phyloP scores from a whole-genome alignment of 1,140 invertebrate genomes.

The Drosophila gunungcola region DNA sequence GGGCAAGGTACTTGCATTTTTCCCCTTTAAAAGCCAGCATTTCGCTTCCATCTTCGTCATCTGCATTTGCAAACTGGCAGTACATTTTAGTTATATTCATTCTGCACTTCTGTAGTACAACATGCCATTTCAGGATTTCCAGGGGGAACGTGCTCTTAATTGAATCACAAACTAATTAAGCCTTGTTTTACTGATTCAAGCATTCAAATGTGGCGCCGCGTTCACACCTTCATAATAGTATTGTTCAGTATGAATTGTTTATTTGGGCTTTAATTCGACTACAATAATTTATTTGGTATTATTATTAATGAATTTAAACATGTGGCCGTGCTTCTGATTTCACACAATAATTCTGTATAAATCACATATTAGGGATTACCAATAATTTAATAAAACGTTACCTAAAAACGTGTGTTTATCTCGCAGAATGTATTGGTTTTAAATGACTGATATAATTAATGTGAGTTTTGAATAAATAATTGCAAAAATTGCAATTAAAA shows the following conservation, averaged over 20 bases:
- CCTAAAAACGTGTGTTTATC: no score
- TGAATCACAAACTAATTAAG: slow-evolving; percentile 24
- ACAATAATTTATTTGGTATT: background rate
- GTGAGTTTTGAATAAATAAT: no score
- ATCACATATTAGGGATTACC: no score
- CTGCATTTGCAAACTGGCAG: slow-evolving; percentile 4
- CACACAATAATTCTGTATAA: no score
- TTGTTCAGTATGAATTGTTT: background rate
- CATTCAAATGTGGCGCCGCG: background rate
- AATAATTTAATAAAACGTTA: no score
- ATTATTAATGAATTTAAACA: background rate
- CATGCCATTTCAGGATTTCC: slow-evolving; percentile 34
- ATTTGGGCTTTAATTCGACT: slow-evolving; percentile 1
- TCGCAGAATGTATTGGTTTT: no score
- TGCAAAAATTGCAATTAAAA: no score
- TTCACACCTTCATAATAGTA: background rate
- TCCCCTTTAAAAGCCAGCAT: slow-evolving; percentile 3
- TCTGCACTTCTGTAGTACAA: slow-evolving; percentile 34
- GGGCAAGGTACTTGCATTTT: slow-evolving; percentile 25
- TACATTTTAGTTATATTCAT: slow-evolving; percentile 30
- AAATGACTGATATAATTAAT: no score
- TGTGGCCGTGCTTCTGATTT: background rate
- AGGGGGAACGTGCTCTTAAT: slow-evolving; percentile 22
- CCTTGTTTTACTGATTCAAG: slow-evolving; percentile 1
- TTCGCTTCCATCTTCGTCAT: slow-evolving; percentile 3